Base-by-base conservation (phyloP, 2,797 vertebrate species). In the Tinamus major region DNA sequence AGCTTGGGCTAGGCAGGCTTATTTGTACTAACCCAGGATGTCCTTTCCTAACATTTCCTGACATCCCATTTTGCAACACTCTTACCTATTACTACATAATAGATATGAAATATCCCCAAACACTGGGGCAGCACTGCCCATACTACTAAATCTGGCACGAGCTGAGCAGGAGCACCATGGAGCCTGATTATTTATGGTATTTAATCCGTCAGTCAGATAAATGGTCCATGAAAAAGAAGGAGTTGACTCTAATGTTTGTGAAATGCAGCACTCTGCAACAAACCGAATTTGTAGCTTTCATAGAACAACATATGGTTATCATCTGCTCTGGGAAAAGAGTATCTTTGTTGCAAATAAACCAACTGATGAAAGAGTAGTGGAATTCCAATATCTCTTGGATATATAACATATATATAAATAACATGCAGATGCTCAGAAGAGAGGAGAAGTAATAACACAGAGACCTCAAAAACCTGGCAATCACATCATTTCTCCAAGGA, bases 331-430 rank as follows among this genome's bases (percentile, higher is more conserved):
- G 48, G 39, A 92, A 92, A 35, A 74, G 70, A 44, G 63, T 69
- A 77, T 84, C 79, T 91, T 26, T 78, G 69, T 42, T 85, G 41
- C 82, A 93, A 76, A 79, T 81, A 92, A 87, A 83, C 44, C 90
- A 85, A 46, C 4, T 33, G 44, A 72, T 87, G 65, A 76, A 48
- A 10, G 77, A 81, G 13, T 29, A 76, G 63, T 13, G 79, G 67
- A 80, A 82, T 67, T 88, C 3, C 6, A 88, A 76, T 3, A 2
- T 21, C 49, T 23, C 39, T 85, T 39, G 35, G 14, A 56, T 85
- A 35, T 75, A 27, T 49, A 24, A 35, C 18, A 55, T 55, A 55
- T 55, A 55, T 55, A 18, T 55, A 55, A 13, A 61, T 35, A 87
- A 5, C 11, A 39, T 35, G 9, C 33, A 89, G 27, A 72, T 79